These are phyloP conservation scores for Omphaloscelis lunosa DNA, from an alignment of 2,888 invertebrate genomes.

Conservation along the genomic window DNA sequence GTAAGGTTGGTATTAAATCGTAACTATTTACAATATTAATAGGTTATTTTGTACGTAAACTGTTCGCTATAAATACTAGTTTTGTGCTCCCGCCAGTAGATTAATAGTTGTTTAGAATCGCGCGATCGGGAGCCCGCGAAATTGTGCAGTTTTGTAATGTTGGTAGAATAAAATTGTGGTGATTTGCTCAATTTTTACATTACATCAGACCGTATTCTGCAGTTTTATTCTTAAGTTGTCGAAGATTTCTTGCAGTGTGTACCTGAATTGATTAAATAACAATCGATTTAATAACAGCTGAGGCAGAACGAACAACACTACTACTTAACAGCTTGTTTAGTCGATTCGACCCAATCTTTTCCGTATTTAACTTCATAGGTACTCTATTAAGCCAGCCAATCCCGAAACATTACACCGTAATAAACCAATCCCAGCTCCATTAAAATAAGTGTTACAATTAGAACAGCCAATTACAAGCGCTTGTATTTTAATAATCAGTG, in stretches of 20 bases:
- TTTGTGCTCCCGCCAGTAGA: slow-evolving; percentile 67
- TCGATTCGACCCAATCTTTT: background rate
- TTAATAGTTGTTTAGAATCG: slow-evolving; percentile 76
- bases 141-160: slow-evolving; percentile 54
- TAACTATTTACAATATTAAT: slow-evolving; percentile 87
- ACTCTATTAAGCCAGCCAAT: slow-evolving; percentile 14
- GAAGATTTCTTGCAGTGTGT: background rate
- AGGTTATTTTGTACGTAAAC: slow-evolving; percentile 83
- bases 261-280: background rate
- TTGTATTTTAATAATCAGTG: slow-evolving; percentile 67
- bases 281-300: background rate
- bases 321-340: no score
- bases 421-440: slow-evolving; percentile 47
- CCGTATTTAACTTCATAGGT: background rate
- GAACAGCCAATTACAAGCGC: slow-evolving; percentile 61
- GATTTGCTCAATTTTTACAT: background rate
- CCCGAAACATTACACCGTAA: slow-evolving; percentile 31
- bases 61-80: slow-evolving; percentile 80
- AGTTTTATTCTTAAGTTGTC: background rate
- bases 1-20: slow-evolving; percentile 78
- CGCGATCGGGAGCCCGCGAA: slow-evolving; percentile 59
- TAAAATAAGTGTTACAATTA: slow-evolving; percentile 65
- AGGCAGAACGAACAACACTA: background rate
- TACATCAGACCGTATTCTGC: background rate
- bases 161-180: slow-evolving; percentile 1